Percentiles rank a stretch among this genome's conserved stretches.
phyloP scores from a whole-genome alignment of 53 echinoderm and acorn worm species.

The Astropecten irregularis region DNA sequence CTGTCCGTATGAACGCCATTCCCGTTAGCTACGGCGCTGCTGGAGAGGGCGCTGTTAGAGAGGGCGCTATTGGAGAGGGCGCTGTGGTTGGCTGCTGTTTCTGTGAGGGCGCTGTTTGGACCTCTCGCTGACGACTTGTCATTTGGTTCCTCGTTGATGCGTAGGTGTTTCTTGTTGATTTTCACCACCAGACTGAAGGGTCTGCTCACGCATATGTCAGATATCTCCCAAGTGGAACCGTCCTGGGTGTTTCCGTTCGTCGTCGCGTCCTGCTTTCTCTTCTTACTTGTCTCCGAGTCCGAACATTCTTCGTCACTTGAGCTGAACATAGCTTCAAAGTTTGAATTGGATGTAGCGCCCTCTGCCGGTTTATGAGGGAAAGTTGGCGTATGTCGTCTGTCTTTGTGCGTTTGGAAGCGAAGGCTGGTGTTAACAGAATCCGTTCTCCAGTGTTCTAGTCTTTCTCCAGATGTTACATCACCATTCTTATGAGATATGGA shows the following conservation, averaged over 20 bases:
- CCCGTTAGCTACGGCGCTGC: background rate
- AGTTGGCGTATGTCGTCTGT: too few species aligned
- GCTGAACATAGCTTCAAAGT: background rate
- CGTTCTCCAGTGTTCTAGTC: too few species aligned
- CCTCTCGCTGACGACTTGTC: background rate
- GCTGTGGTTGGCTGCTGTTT: background rate
- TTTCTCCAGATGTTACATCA: too few species aligned
- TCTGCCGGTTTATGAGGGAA: background rate
- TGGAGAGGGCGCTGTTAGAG: background rate
- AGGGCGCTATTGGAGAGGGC: background rate
- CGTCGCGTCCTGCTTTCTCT: background rate
- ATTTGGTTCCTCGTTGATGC: background rate
- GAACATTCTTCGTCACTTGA: background rate
- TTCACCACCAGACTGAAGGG: conserved; percentile 15
- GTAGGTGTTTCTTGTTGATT: conserved; percentile 28
- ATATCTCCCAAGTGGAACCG: background rate
- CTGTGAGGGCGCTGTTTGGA: background rate
- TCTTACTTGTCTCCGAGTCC: background rate
- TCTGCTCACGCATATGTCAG: background rate
- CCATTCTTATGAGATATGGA: too few species aligned
- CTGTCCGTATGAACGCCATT: too few species aligned
- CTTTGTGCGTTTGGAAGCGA: too few species aligned
- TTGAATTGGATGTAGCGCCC: background rate
- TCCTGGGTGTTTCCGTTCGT: background rate
- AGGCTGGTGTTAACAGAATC: too few species aligned